phyloP scores from a whole-genome alignment of 2,888 invertebrate genomes.

The Rapana venosa region DNA sequence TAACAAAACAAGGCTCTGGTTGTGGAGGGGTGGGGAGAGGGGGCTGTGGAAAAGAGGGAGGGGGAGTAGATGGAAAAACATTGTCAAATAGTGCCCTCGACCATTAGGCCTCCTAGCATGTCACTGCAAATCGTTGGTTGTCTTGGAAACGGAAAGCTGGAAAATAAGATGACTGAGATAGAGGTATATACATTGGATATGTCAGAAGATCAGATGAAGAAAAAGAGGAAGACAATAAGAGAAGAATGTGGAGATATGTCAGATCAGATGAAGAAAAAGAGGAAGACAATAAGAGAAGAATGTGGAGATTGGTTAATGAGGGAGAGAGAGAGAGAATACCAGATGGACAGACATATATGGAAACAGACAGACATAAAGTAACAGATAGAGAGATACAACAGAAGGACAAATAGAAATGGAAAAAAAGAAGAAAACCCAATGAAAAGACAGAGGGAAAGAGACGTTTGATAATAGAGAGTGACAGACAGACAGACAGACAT shows the following conservation, averaged over 20 bases:
- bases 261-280: no score
- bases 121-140: constrained; percentile 18
- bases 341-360: no score
- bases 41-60: no score
- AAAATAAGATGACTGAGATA: not conserved
- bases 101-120: not conserved
- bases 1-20: not conserved
- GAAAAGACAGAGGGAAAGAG: no score
- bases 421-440: no score
- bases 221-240: not conserved
- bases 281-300: not conserved
- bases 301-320: not conserved
- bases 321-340: not conserved
- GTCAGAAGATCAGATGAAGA: not conserved
- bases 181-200: no score
- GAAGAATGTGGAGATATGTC: not conserved
- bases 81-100: not conserved
- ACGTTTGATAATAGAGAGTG: no score
- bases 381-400: no score
- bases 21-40: not conserved
- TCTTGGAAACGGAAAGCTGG: not conserved
- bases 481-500: no score
- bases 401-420: no score
- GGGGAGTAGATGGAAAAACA: not conserved
- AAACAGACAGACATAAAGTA: no score